A percentile compares a stretch with the other conserved stretches of the same genome.
These are phyloP conservation scores for Hymenopus coronatus DNA, from an alignment of 2,888 invertebrate genomes.

Conservation along the genomic window DNA sequence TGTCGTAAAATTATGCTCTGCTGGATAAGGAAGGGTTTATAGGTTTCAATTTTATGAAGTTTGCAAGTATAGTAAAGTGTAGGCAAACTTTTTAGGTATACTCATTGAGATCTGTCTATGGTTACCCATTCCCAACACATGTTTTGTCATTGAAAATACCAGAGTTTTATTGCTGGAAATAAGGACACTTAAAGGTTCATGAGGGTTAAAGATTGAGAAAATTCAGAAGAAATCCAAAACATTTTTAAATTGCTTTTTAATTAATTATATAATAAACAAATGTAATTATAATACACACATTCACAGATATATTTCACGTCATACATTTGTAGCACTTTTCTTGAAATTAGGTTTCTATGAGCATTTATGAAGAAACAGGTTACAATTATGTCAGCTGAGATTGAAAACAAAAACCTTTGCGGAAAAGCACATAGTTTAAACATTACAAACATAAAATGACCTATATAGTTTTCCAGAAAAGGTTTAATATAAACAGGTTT, in stretches of 20 bases:
- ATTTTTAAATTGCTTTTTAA: neutral
- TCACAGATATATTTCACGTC: neutral
- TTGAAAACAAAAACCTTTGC: constrained; percentile 24
- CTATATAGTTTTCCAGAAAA: constrained; percentile 30
- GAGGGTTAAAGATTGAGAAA: no score
- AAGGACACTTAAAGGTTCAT: no score
- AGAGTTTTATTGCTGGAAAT: no score
- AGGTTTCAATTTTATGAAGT: no score
- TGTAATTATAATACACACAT: neutral
- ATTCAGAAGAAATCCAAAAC: neutral
- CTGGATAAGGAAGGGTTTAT: no score
- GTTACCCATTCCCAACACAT: no score
- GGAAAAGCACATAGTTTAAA: constrained; percentile 26
- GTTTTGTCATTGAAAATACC: no score
- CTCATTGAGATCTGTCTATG: no score
- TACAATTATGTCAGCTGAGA: neutral
- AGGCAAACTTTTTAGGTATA: no score
- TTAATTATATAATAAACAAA: neutral
- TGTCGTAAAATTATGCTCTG: no score
- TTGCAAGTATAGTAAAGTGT: no score
- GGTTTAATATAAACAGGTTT: constrained; percentile 6
- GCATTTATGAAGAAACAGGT: neutral
- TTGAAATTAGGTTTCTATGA: neutral
- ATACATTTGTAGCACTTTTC: neutral
- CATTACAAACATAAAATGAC: neutral